Evolutionary conservation across 2,797 vertebrate species (phyloP).

Genomic region (Limosa lapponica): DNA sequence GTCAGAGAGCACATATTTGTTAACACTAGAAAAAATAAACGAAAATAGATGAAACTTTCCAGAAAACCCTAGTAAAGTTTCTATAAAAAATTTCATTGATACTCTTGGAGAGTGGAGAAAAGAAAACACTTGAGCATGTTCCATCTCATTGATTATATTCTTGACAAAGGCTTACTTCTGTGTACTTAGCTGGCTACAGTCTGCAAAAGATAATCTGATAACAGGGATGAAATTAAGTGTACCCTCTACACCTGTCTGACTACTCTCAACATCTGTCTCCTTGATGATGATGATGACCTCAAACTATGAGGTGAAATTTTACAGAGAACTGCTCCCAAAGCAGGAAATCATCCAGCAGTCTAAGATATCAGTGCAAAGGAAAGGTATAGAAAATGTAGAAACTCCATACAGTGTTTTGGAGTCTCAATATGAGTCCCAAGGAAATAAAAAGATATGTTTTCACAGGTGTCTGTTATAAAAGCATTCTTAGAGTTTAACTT

Average conservation of each 20-base stretch:
- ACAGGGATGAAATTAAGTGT: neutral
- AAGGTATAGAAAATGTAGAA: neutral
- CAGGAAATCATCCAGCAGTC: neutral
- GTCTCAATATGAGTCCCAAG: neutral
- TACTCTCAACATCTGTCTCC: neutral
- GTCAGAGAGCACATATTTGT: accelerated
- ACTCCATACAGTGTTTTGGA: neutral
- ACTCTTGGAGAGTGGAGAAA: neutral
- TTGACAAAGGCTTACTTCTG: neutral
- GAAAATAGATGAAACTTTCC: neutral
- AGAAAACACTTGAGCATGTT: neutral
- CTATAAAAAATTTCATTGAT: accelerated
- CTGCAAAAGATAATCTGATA: neutral
- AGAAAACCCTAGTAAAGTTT: neutral
- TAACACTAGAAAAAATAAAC: neutral
- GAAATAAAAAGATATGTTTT: neutral
- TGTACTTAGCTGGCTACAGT: neutral
- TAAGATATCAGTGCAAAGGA: neutral
- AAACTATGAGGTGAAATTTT: neutral
- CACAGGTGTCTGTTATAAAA: neutral
- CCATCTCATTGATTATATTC: neutral
- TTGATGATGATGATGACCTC: neutral
- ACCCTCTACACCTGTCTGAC: neutral
- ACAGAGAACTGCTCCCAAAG: neutral
- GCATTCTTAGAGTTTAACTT: neutral